Conservation (phyloP, 1,140 invertebrate genomes). For the Drosophila yakuba region DNA sequence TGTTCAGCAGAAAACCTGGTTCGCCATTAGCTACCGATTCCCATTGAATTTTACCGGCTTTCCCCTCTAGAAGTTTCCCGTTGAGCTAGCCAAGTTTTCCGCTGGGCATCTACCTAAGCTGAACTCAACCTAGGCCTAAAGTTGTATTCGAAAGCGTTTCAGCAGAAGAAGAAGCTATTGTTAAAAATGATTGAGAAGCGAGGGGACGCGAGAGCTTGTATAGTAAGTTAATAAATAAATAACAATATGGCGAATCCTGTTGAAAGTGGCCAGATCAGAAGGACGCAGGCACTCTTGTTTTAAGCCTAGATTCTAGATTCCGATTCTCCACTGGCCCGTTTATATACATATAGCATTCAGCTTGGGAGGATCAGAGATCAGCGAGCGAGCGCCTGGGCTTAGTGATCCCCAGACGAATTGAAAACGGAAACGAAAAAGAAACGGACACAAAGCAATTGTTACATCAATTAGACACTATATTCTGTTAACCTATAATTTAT, state of each 20-base stretch:
- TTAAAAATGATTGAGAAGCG: slow-evolving; percentile 36
- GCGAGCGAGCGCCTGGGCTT: slow-evolving; percentile 19
- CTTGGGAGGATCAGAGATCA: neutral
- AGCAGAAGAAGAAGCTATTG: slow-evolving; percentile 38
- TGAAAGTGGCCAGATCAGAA: slow-evolving; percentile 25
- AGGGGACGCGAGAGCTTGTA: slow-evolving; percentile 66
- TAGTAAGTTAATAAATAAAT: slow-evolving; percentile 65
- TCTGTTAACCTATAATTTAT: slow-evolving; percentile 25
- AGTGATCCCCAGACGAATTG: neutral
- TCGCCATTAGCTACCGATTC: neutral
- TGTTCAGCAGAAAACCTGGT: slow-evolving; percentile 20
- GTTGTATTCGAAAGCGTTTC: slow-evolving; percentile 33
- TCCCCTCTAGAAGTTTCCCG: too few relatives aligned
- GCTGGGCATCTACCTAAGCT: slow-evolving; percentile 18
- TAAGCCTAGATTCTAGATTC: slow-evolving; percentile 14
- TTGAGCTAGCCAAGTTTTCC: slow-evolving; percentile 5
- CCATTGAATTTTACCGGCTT: neutral
- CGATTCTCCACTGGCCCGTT: slow-evolving; percentile 9
- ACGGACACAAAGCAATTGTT: slow-evolving; percentile 42
- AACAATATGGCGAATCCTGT: slow-evolving; percentile 16
- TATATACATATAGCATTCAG: neutral
- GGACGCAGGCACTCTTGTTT: slow-evolving; percentile 6
- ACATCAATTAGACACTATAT: slow-evolving; percentile 49
- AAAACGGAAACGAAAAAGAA: neutral
- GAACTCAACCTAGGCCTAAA: slow-evolving; percentile 18